Evolutionary conservation across 2,113 vertebrate species (phyloP).

Genomic region (Pachypanchax playfairii): DNA sequence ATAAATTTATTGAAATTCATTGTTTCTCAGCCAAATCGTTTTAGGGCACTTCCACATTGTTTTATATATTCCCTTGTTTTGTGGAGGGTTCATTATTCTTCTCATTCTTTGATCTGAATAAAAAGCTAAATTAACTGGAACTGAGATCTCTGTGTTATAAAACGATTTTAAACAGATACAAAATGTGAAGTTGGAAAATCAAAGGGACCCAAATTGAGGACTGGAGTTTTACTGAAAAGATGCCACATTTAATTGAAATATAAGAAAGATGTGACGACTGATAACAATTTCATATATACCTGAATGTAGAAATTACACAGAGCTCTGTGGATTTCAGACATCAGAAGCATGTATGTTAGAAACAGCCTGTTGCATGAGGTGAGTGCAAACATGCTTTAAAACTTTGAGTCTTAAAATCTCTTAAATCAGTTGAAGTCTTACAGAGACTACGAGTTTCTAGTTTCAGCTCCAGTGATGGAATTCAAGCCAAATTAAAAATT

Average conservation of each 20-base stretch:
- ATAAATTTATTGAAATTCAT: not conserved
- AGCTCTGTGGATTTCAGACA: not conserved
- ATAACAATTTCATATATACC: not conserved
- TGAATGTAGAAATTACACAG: constrained; percentile 7
- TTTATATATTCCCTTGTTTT: not conserved
- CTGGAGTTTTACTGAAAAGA: not conserved
- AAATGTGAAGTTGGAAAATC: not conserved
- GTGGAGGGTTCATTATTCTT: not conserved
- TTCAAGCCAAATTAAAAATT: too few relatives aligned
- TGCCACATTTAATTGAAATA: not conserved
- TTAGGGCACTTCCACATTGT: not conserved
- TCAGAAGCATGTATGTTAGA: not conserved
- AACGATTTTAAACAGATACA: not conserved
- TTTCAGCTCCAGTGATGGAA: too few relatives aligned
- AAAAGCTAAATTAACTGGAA: not conserved
- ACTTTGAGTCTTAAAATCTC: too few relatives aligned
- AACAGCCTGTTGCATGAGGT: not conserved
- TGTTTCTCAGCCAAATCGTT: not conserved
- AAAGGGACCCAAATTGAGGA: not conserved
- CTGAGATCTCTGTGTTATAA: too few relatives aligned
- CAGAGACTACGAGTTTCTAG: too few relatives aligned
- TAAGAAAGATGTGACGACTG: not conserved
- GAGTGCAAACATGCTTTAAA: too few relatives aligned
- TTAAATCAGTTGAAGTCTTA: too few relatives aligned
- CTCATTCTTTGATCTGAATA: not conserved